Percentiles rank a stretch among this genome's conserved stretches.
These are phyloP conservation scores for Enteromius anoplus DNA, from an alignment of 2,797 vertebrate species.

Conservation along the genomic window DNA sequence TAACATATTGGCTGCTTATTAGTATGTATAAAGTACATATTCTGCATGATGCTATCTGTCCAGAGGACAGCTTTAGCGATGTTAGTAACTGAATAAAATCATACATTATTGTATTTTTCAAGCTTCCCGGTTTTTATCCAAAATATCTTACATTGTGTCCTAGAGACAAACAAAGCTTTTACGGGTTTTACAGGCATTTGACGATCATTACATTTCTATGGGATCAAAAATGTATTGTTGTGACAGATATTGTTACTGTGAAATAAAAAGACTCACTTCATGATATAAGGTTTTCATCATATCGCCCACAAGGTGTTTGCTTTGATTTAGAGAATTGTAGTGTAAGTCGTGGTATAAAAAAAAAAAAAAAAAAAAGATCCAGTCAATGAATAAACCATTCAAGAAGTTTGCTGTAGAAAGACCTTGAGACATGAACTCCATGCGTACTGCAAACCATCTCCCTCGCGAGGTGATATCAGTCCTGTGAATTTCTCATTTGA, in stretches of 20 bases:
- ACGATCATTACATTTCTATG: not conserved
- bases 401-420: conserved; percentile 12
- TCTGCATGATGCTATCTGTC: too few relatives aligned
- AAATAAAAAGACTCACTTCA: not conserved
- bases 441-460: not conserved
- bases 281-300: not conserved
- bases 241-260: not conserved
- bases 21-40: too few relatives aligned
- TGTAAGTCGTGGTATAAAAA: not conserved
- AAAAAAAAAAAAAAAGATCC: not conserved
- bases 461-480: not conserved
- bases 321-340: not conserved
- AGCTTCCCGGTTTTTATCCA: too few relatives aligned
- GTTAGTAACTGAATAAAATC: too few relatives aligned
- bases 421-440: not conserved
- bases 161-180: too few relatives aligned
- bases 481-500: conserved; percentile 30
- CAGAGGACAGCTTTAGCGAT: too few relatives aligned
- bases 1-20: too few relatives aligned
- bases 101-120: too few relatives aligned
- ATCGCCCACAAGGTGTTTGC: not conserved
- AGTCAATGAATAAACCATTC: conserved; percentile 12
- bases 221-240: not conserved
- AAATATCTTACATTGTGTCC: too few relatives aligned
- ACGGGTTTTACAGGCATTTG: not conserved